Evolutionary conservation across 2,113 vertebrate genomes (phyloP).

Genomic region (Pica pica): DNA sequence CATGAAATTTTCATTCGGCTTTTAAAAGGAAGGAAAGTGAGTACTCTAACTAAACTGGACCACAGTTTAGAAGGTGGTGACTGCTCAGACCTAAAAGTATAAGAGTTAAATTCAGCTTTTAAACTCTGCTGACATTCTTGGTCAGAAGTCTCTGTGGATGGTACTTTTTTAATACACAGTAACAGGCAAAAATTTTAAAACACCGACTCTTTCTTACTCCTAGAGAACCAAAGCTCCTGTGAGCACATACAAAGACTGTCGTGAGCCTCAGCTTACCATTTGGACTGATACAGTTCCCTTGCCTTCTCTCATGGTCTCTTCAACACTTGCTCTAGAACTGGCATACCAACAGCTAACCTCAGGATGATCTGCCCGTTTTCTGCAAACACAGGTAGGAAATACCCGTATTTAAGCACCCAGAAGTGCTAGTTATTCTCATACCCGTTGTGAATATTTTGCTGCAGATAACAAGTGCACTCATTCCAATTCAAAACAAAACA

Average conservation of each 20-base stretch:
- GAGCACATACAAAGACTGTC: background rate
- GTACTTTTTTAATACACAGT: background rate
- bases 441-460: background rate
- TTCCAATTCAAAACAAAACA: background rate
- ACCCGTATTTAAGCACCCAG: background rate
- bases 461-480: background rate
- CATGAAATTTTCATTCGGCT: background rate
- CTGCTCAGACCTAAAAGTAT: background rate
- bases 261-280: background rate
- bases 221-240: background rate
- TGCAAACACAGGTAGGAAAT: background rate
- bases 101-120: background rate
- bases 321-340: background rate
- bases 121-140: background rate
- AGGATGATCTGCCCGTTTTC: background rate
- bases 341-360: background rate
- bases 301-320: background rate
- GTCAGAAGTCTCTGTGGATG: background rate
- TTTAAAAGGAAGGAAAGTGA: background rate
- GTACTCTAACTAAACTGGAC: background rate
- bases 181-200: background rate
- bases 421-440: background rate
- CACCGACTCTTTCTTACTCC: background rate
- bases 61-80: background rate
- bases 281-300: background rate